Evolutionary conservation across 2,113 vertebrate species (phyloP), one percentile per base, ranked within the genome.

Genomic region (Sitta europaea): DNA sequence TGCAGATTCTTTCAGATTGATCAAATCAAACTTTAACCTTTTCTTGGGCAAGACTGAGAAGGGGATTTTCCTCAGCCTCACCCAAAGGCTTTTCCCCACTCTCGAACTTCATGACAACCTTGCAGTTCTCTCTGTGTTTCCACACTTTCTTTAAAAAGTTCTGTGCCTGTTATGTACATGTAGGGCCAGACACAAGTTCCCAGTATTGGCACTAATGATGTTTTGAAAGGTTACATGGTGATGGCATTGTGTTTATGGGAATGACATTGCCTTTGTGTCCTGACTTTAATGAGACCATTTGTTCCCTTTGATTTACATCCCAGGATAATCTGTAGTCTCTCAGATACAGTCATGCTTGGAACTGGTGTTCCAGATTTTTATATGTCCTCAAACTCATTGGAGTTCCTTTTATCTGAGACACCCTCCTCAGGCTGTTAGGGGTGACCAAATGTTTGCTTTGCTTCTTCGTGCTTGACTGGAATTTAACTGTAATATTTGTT

Each of bases 401-500:
- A 72, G 19, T 16, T 63, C 43, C 19, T 58, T 33, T 79, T 83
- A 83, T 66, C 36, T 33, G 3, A 80, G 51, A 88, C 7, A 42
- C 13, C 6, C 36, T 36, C 59, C 21, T 76, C 29, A 76, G 38
- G 59, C 38, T 54, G 29, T 3, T 58, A 40, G n/a, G 5, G 18
- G 50, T 76, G 71, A 88, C 78, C 50, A 65, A 53, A 83, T 59
- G 38, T 77, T 86, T 72, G 28, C 58, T 82, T 83, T 93, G 20
- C 11, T 76, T 90, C 58, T 57, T 10, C 2, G 0, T 20, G n/a
- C 35, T 86, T 73, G 82, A 33, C 36, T 88, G 57, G 42, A 88
- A 84, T 77, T 86, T 53, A 86, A 88, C 29, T 33, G 23, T 45
- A 73, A 73, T 86, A 70, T 86, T 94, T 95, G 86, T 47, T 90